These are phyloP conservation scores for Pangasius larnaudii DNA, from an alignment of 2,797 vertebrate genomes.

Conservation along the genomic window DNA sequence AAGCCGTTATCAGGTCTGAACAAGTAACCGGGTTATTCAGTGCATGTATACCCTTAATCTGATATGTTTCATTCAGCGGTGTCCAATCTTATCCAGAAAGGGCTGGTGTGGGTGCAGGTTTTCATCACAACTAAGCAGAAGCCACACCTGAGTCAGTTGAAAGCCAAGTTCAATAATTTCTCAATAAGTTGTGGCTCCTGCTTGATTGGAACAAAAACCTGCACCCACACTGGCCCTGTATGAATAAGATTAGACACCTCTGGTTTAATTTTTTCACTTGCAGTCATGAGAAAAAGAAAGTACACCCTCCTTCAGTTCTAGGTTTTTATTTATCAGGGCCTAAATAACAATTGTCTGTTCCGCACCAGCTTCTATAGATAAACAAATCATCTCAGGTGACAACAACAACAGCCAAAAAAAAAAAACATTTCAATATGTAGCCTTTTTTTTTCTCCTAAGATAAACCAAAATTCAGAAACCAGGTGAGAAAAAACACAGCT, in stretches of 20 bases:
- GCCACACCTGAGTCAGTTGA: too few relatives aligned
- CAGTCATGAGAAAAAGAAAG: neutral
- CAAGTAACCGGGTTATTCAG: neutral
- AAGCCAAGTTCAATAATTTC: too few relatives aligned
- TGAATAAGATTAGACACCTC: too few relatives aligned
- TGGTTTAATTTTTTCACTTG: neutral
- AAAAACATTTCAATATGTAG: neutral
- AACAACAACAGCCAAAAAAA: neutral
- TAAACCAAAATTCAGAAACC: neutral
- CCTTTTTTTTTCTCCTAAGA: neutral
- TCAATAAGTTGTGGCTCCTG: too few relatives aligned
- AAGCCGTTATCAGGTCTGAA: neutral
- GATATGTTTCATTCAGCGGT: neutral
- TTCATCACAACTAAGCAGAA: too few relatives aligned
- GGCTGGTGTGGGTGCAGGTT: too few relatives aligned
- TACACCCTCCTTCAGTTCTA: neutral
- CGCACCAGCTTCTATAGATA: neutral
- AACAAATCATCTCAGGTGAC: neutral
- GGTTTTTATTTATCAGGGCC: neutral
- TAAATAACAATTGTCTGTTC: neutral
- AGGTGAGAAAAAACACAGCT: neutral
- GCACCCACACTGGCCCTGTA: too few relatives aligned
- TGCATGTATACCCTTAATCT: neutral
- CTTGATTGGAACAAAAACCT: too few relatives aligned
- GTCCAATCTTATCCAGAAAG: too few relatives aligned